Evolutionary conservation across 2,113 vertebrate genomes (phyloP).

Genomic region (Oreochromis aureus): DNA sequence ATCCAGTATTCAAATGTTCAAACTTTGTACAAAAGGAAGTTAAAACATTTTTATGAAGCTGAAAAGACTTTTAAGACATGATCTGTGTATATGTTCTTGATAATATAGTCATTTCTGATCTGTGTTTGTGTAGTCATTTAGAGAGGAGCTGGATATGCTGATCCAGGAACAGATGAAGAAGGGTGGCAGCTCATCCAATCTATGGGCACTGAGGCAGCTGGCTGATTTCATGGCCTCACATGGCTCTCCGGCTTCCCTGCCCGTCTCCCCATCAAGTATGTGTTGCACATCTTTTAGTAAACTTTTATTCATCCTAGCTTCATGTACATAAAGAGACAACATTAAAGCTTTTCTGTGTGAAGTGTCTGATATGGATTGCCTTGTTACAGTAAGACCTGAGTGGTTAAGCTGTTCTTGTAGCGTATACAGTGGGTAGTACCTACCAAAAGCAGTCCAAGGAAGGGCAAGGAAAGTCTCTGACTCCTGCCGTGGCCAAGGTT

Average conservation of each 20-base stretch:
- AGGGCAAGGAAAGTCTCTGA: neutral
- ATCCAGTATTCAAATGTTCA: neutral
- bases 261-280: slow-evolving; percentile 87
- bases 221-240: slow-evolving; percentile 93
- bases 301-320: neutral
- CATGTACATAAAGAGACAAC: neutral
- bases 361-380: neutral
- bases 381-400: rapidly evolving
- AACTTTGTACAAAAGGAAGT: neutral
- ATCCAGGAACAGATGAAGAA: slow-evolving; percentile 99
- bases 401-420: neutral
- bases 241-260: slow-evolving; percentile 82
- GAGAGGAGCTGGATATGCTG: slow-evolving; percentile 94
- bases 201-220: slow-evolving; percentile 94
- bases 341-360: neutral
- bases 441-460: neutral
- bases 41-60: neutral
- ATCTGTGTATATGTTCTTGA: neutral
- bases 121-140: slow-evolving; percentile 81
- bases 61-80: neutral
- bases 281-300: neutral
- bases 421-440: neutral
- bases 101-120: neutral
- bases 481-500: neutral
- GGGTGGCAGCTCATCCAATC: slow-evolving; percentile 90